Conservation (phyloP, 2,888 invertebrate species). For the Orthosia cruda region DNA sequence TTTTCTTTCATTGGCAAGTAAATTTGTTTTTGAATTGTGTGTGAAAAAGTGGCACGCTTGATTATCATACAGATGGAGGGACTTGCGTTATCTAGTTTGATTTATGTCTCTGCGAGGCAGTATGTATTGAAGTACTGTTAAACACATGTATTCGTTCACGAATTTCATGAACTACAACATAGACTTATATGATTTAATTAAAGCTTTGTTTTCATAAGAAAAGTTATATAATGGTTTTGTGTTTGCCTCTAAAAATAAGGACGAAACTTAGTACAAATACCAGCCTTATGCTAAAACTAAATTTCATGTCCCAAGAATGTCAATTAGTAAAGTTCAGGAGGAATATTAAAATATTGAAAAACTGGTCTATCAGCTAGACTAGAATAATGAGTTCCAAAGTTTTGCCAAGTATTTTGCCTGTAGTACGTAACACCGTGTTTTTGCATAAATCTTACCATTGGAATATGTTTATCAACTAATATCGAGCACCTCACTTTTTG, state of each 20-base stretch:
- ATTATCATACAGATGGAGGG: too few relatives aligned
- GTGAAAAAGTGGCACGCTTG: too few relatives aligned
- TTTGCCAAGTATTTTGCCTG: constrained; percentile 5
- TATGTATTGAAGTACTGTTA: too few relatives aligned
- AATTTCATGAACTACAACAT: too few relatives aligned
- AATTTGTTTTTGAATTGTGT: too few relatives aligned
- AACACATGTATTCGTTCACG: too few relatives aligned
- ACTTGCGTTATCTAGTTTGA: too few relatives aligned
- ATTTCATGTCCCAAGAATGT: constrained; percentile 17
- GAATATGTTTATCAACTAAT: too few relatives aligned
- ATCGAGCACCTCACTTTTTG: too few relatives aligned
- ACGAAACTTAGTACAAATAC: constrained; percentile 1
- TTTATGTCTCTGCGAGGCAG: too few relatives aligned
- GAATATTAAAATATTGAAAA: constrained; percentile 46
- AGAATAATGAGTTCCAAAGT: constrained; percentile 31
- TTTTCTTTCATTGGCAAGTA: too few relatives aligned
- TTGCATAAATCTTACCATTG: not conserved
- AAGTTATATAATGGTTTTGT: not conserved
- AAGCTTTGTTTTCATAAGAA: not conserved
- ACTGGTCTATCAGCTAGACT: constrained; percentile 32
- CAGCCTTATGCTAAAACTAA: not conserved
- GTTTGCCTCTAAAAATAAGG: not conserved
- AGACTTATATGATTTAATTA: too few relatives aligned
- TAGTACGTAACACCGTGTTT: not conserved
- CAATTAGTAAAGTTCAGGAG: constrained; percentile 46